Evolutionary conservation across 2,113 vertebrate species (phyloP), one percentile per base, ranked within the genome.

Genomic region (Caranx melampygus): DNA sequence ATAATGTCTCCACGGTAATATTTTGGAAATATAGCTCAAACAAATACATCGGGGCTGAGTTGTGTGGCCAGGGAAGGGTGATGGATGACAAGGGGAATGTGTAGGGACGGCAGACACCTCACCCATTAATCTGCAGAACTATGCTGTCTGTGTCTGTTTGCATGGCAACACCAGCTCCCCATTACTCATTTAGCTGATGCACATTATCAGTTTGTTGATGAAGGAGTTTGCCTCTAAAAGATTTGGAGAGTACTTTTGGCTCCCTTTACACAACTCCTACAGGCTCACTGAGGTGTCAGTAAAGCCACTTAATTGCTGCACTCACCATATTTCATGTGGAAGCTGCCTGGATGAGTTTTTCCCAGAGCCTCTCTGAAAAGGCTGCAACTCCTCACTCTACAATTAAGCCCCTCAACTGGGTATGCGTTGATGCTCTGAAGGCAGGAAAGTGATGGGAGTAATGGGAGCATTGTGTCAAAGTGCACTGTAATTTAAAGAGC

Each of bases 111-210:
- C 90, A 79, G 87, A 85, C 88, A 85, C 84, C 80, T 87, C 85
- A 20, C 33, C 80, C 91, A 93, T 93, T 94, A 91, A 91, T 92
- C 90, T 92, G 85, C 83, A 79, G 71, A 86, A 63, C 83, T 44
- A 63, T 6, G 18, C 87, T 86, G 88, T 89, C 90, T 84, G 61
- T 83, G 73, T 89, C 84, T 86, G 87, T 91, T 89, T 91, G 86
- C 86, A 90, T 90, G 87, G 90, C 87, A 92, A 82, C 89, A 77
- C 55, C 68, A 68, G 79, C 73, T 82, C 70, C 78, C 80, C 87
- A 90, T 93, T 90, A 88, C 75, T 92, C 89, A 87, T 86, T 86
- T 84, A 84, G 88, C 88, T 68, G 68, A 82, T 0, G 54, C 71
- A 72, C 77, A 90, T 93, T 91, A 92, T 91, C 87, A 77, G 85